These are phyloP conservation scores for Labeo calbasu DNA, from an alignment of 2,797 vertebrate genomes.

Conservation along the genomic window DNA sequence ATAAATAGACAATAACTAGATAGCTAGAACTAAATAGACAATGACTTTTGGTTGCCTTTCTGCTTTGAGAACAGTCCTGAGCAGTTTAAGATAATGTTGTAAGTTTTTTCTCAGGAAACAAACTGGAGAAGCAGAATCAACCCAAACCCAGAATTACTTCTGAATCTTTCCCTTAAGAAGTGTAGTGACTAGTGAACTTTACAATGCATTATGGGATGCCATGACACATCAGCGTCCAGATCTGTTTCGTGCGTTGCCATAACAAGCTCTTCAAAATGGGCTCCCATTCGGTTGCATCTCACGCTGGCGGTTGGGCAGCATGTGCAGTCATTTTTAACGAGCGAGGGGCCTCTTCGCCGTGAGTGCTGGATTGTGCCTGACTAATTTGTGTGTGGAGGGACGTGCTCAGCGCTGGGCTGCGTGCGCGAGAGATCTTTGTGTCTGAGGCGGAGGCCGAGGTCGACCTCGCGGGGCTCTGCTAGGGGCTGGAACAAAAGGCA, in stretches of 20 bases:
- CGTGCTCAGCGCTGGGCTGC: slow-evolving; percentile 74
- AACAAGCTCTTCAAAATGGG: slow-evolving; percentile 14
- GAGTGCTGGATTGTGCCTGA: slow-evolving; percentile 72
- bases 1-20: too few relatives aligned
- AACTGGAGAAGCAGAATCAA: background rate
- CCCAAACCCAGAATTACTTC: background rate
- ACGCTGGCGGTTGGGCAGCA: slow-evolving; percentile 33
- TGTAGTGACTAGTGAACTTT: background rate
- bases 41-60: background rate
- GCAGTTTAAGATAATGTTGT: background rate
- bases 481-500: slow-evolving; percentile 80
- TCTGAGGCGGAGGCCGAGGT: slow-evolving; percentile 75
- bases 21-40: too few relatives aligned
- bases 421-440: slow-evolving; percentile 77
- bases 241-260: background rate
- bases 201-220: background rate
- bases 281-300: slow-evolving; percentile 37
- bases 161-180: background rate
- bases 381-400: slow-evolving; percentile 74
- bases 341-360: slow-evolving; percentile 55
- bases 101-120: background rate
- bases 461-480: slow-evolving; percentile 80
- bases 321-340: slow-evolving; percentile 62
- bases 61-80: background rate
- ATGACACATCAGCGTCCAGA: background rate